Conservation (phyloP, 2,113 vertebrate genomes). For the Crotophaga sulcirostris region DNA sequence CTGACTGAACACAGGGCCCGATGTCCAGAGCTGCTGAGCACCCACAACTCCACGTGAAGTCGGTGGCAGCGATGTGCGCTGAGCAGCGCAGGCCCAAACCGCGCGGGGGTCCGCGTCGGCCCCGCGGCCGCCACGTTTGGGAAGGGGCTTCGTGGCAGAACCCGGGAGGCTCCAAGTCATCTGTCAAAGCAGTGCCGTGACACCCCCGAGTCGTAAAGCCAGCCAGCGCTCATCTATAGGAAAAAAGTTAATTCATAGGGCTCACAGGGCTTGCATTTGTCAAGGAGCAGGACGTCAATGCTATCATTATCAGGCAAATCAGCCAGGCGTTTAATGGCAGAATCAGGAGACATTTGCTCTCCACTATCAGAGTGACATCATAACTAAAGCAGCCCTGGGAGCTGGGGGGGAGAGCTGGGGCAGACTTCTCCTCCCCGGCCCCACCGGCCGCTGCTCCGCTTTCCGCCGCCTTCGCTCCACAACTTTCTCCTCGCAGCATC, state of each 20-base stretch:
- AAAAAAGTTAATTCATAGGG: constrained; percentile 79
- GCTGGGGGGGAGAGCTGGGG: constrained; percentile 67
- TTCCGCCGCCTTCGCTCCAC: background rate
- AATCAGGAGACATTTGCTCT: constrained; percentile 91
- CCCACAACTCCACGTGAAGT: constrained; percentile 28
- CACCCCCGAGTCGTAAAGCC: constrained; percentile 30
- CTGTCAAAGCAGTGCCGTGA: constrained; percentile 20
- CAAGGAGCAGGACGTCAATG: constrained; percentile 81
- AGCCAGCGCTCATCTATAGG: constrained; percentile 51
- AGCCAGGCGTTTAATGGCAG: constrained; percentile 88
- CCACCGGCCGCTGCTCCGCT: background rate
- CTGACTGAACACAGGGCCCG: constrained; percentile 9
- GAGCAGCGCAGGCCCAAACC: constrained; percentile 31
- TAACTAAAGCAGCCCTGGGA: constrained; percentile 84
- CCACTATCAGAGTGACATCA: constrained; percentile 89
- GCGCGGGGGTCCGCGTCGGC: background rate
- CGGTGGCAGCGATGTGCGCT: background rate
- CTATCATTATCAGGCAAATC: constrained; percentile 89
- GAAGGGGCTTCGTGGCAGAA: background rate
- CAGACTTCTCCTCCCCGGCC: constrained; percentile 1
- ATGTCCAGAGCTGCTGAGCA: constrained; percentile 26
- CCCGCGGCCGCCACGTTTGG: background rate
- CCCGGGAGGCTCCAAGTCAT: background rate
- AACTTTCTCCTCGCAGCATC: background rate
- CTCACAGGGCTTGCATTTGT: constrained; percentile 78